phyloP scores from a whole-genome alignment of 2,113 vertebrate species.

The Mionectes macconnelli region DNA sequence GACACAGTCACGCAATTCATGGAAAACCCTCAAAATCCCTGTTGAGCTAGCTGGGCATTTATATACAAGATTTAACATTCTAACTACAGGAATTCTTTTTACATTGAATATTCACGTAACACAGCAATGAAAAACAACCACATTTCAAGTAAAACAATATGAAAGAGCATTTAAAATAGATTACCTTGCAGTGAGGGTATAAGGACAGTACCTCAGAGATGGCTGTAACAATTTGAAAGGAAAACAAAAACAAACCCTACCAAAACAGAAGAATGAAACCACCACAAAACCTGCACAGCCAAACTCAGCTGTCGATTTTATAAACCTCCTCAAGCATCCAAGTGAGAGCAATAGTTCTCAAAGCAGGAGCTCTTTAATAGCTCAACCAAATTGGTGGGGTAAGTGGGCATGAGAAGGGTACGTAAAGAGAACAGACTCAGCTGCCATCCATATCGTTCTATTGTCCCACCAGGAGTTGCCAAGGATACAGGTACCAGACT shows the following conservation, averaged over 20 bases:
- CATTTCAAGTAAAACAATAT: neutral
- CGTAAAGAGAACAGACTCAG: rapidly evolving
- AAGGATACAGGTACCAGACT: neutral
- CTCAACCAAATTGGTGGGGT: neutral
- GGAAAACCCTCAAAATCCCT: neutral
- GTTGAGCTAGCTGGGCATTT: neutral
- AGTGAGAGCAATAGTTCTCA: neutral
- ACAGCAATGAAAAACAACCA: neutral
- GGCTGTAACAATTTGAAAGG: neutral
- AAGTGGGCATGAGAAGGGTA: rapidly evolving
- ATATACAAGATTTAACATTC: neutral
- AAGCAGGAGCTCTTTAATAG: neutral
- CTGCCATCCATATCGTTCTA: neutral
- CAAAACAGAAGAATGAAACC: neutral
- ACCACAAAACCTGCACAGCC: neutral
- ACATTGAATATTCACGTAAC: neutral
- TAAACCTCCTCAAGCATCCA: neutral
- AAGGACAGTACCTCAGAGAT: neutral
- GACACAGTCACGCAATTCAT: neutral
- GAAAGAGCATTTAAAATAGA: neutral
- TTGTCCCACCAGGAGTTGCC: neutral
- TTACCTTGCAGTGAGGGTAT: neutral
- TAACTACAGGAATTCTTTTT: neutral
- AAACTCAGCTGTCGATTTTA: neutral
- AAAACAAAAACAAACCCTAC: neutral